These are phyloP conservation scores for Caenorhabditis angaria DNA, from an alignment of 2,888 invertebrate species.

Conservation along the genomic window DNA sequence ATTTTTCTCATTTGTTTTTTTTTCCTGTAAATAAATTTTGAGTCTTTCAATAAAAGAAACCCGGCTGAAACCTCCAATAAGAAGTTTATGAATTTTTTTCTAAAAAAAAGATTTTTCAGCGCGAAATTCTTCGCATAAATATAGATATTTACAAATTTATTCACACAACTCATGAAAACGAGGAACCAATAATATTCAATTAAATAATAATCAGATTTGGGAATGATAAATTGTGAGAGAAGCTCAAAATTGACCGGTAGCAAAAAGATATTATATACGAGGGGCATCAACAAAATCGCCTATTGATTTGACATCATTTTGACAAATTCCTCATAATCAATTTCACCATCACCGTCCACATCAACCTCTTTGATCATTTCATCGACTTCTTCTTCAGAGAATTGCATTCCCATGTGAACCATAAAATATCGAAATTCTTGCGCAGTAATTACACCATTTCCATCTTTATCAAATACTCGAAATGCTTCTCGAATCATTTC, in stretches of 20 bases:
- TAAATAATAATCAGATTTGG: background rate
- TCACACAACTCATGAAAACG: background rate
- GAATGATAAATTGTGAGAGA: background rate
- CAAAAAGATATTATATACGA: background rate
- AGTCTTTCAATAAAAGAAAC: background rate
- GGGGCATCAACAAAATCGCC: background rate
- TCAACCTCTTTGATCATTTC: conserved; percentile 70
- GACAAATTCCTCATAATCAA: conserved; percentile 67
- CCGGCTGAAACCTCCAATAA: background rate
- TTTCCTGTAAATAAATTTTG: conserved; percentile 4
- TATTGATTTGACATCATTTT: conserved; percentile 58
- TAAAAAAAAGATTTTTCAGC: no score
- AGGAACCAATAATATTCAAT: background rate
- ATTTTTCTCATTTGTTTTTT: background rate
- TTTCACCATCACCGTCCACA: conserved; percentile 69
- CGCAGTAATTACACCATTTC: conserved; percentile 70
- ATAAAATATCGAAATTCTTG: conserved; percentile 70
- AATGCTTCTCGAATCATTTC: conserved; percentile 72
- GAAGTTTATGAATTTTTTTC: no score
- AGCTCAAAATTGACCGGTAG: background rate
- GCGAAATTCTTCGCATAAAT: no score
- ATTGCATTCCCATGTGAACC: conserved; percentile 72
- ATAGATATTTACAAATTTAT: no score
- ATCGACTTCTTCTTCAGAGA: conserved; percentile 72
- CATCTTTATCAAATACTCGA: conserved; percentile 70